Conservation (phyloP, 1,140 invertebrate species). For the Alviniconcha marisindica region DNA sequence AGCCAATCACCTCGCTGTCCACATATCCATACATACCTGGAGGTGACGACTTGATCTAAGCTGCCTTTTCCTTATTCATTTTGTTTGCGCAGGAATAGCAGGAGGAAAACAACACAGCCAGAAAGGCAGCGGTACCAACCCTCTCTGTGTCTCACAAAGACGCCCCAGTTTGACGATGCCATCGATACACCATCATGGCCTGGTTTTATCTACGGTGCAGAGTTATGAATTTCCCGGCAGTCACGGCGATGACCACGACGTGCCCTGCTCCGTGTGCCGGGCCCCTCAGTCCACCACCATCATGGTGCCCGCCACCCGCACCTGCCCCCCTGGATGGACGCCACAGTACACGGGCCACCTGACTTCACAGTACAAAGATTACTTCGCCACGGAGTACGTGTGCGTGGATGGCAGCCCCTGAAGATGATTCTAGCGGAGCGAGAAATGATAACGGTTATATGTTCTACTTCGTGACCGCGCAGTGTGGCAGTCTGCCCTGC, state of each 20-base stretch:
- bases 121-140: background rate
- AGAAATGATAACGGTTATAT: conserved; percentile 41
- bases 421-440: conserved; percentile 28
- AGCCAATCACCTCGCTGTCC: too few species aligned
- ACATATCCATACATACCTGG: too few species aligned
- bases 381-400: conserved; percentile 40
- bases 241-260: conserved; percentile 25
- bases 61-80: too few species aligned
- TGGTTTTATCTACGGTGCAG: background rate
- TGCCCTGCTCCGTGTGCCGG: conserved; percentile 49
- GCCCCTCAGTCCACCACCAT: conserved; percentile 25
- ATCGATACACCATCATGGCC: background rate
- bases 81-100: too few species aligned
- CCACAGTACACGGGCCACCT: conserved; percentile 53
- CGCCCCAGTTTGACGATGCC: background rate
- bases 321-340: conserved; percentile 48
- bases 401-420: conserved; percentile 53
- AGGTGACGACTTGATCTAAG: too few species aligned
- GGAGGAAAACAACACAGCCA: too few species aligned
- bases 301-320: conserved; percentile 49
- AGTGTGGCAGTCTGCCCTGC: conserved; percentile 57
- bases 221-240: background rate
- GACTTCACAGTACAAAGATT: conserved; percentile 31
- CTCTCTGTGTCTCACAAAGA: background rate
- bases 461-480: conserved; percentile 50